phyloP scores from a whole-genome alignment of 2,888 invertebrate species.

The Mythimna loreyi region DNA sequence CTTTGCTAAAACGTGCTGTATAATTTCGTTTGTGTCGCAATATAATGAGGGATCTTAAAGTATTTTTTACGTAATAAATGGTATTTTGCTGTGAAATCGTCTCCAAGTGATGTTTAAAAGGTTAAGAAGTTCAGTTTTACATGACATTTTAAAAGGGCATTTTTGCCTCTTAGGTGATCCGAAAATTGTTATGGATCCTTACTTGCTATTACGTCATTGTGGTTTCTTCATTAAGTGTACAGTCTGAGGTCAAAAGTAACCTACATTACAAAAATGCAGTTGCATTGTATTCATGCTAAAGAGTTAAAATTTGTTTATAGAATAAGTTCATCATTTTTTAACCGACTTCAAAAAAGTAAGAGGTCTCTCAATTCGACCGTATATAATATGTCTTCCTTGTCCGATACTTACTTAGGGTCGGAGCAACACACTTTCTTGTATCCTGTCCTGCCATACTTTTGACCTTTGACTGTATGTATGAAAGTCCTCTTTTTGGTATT shows the following conservation, averaged over 20 bases:
- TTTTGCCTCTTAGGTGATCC: not conserved
- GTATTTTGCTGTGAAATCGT: conserved; percentile 10
- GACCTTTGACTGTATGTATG: not conserved
- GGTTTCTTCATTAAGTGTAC: not conserved
- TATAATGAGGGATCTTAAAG: not conserved
- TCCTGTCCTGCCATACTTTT: no score
- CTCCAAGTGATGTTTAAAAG: not conserved
- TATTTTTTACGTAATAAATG: not conserved
- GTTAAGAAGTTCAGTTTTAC: conserved; percentile 13
- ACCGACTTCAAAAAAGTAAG: no score
- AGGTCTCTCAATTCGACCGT: no score
- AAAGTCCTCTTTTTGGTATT: conserved; percentile 28
- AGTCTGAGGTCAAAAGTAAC: no score
- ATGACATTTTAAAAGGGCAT: conserved; percentile 24
- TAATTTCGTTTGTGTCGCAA: not conserved
- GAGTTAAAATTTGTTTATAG: no score
- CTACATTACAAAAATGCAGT: no score
- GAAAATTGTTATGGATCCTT: not conserved
- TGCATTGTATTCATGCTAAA: no score
- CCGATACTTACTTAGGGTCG: no score
- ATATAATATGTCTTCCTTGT: no score
- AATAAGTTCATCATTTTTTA: no score
- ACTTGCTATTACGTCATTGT: conserved; percentile 4
- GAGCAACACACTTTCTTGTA: no score
- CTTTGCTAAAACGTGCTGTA: not conserved